Percentiles rank a stretch among this genome's conserved stretches.
phyloP scores from a whole-genome alignment of 2,113 vertebrate species.

The Numenius arquata region DNA sequence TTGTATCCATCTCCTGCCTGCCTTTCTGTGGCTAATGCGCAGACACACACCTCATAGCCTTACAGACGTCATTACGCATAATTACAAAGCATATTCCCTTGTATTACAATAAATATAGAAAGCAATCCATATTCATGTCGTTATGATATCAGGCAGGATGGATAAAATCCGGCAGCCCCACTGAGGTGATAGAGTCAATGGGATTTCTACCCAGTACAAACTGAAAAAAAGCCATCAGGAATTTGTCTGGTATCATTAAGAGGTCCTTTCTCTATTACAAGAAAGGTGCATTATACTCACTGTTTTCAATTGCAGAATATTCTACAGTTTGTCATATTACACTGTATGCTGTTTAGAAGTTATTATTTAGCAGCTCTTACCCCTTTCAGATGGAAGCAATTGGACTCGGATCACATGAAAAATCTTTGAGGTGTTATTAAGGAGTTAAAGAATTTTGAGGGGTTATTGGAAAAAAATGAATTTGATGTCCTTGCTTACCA shows the following conservation, averaged over 20 bases:
- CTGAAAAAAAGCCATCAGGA: neutral
- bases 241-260: neutral
- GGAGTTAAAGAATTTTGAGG: neutral
- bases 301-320: neutral
- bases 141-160: neutral
- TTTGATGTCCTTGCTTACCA: neutral
- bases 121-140: neutral
- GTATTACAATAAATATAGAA: neutral
- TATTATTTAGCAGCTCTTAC: neutral
- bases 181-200: neutral
- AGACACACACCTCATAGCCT: neutral
- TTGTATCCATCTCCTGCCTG: neutral
- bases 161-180: neutral
- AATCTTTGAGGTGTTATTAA: neutral
- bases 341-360: neutral
- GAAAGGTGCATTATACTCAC: neutral
- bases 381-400: neutral
- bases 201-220: neutral
- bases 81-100: conserved; percentile 14
- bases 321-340: neutral
- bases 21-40: neutral
- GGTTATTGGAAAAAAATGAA: neutral
- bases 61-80: neutral
- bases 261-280: neutral
- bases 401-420: neutral